Conservation (phyloP, 2,797 vertebrate genomes). For the Crenichthys baileyi region DNA sequence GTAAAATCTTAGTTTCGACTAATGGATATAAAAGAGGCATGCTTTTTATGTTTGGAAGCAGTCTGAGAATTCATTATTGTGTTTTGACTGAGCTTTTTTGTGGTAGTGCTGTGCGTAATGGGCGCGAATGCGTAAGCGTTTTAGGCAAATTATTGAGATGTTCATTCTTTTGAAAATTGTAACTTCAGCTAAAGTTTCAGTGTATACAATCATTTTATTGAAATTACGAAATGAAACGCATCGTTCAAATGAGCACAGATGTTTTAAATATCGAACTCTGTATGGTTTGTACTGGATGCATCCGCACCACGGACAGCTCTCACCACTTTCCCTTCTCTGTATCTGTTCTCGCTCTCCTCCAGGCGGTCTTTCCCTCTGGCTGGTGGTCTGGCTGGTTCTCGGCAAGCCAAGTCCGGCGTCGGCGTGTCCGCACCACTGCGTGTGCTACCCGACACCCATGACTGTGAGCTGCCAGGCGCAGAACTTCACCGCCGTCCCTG, state of each 20-base stretch:
- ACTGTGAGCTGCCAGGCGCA: conserved; percentile 99
- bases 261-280: neutral
- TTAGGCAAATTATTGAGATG: neutral
- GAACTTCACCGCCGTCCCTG: conserved; percentile 93
- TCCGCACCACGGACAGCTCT: conserved; percentile 38
- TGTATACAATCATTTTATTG: neutral
- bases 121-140: neutral
- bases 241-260: neutral
- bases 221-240: neutral
- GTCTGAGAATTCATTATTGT: neutral
- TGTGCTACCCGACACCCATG: conserved; percentile 96
- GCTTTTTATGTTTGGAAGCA: neutral
- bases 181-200: neutral
- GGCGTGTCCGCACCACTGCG: conserved; percentile 91
- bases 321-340: conserved; percentile 24
- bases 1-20: conserved; percentile 1
- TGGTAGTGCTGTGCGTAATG: conserved; percentile 60
- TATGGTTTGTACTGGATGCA: neutral
- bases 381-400: conserved; percentile 83
- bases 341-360: conserved; percentile 28
- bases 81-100: conserved; percentile 2
- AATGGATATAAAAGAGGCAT: neutral
- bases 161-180: neutral
- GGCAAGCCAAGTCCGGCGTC: conserved; percentile 77
- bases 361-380: conserved; percentile 82